Evolutionary conservation across 92 coral and sea anemone species (phyloP), one percentile per base, ranked within the genome.

Genomic region (Ricordea florida): DNA sequence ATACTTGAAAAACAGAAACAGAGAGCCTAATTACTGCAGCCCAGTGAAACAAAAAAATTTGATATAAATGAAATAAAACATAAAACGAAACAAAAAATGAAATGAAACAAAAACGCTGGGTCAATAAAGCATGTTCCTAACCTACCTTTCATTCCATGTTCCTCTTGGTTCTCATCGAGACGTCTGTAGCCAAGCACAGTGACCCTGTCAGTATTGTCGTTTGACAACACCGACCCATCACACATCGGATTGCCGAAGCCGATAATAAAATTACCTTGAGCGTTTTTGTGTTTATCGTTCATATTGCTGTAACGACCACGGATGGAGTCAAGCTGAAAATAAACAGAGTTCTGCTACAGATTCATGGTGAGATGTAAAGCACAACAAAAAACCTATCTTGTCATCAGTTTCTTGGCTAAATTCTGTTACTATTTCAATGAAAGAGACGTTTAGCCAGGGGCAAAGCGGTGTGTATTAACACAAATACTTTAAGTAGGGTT

Each of bases 201-300:
- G 16, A 86, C 92, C 21, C 33, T 50, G 49, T 73, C 85, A 15
- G 67, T 46, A 9, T 69, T 44, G 22, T 88, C 93, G 1, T 38
- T 10, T 18, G 30, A 21, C 10, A 58, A 74, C 13, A 42, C 44
- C 15, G 68, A 47, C 32, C 62, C 22, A 8, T 86, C 87, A 47
- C 66, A 64, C 6, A 78, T 66, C 20, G 96, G 96, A 73, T 90
- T 90, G 63, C 80, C 51, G 57, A 90, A 86, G 34, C 96, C 96
- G 72, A 86, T 50, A 46, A 82, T 60, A 56, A 72, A 90, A 16
- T 72, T 49, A 10, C 78, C 89, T 34, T 59, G 77, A 41, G 46
- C 77, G 47, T 32, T 52, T 3, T 58, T 46, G 40, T 85, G 83
- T 30, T 86, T 89, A 73, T 90, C 84, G 23, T 55, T 65, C 96